A percentile compares a stretch with the other conserved stretches of the same genome.
These are phyloP conservation scores for Ameiurus melas DNA, from an alignment of 2,113 vertebrate genomes.

Conservation along the genomic window DNA sequence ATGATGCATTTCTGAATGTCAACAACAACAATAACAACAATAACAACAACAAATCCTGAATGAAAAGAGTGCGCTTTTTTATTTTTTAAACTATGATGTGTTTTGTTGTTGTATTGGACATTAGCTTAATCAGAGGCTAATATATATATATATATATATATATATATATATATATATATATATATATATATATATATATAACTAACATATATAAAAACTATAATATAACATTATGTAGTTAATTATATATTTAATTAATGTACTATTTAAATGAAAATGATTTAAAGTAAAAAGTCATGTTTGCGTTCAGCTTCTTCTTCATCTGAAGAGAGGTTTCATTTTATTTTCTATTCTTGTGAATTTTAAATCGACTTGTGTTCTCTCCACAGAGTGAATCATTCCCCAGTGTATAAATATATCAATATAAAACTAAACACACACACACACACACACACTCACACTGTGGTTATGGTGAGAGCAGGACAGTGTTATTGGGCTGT, in stretches of 20 bases:
- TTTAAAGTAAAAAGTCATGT: not conserved
- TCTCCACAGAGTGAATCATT: too few relatives aligned
- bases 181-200: too few relatives aligned
- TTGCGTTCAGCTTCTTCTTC: too few relatives aligned
- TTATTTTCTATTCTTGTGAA: not conserved
- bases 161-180: too few relatives aligned
- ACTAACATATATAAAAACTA: too few relatives aligned
- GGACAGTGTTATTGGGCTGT: not conserved
- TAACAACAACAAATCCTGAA: too few relatives aligned
- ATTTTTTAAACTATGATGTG: too few relatives aligned
- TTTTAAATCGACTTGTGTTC: not conserved
- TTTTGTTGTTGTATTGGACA: not conserved
- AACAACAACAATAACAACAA: too few relatives aligned
- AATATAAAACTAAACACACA: not conserved
- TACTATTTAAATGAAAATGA: not conserved
- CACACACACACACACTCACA: too few relatives aligned
- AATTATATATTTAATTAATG: not conserved
- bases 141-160: not conserved
- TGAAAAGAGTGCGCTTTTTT: not conserved
- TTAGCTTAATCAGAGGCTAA: not conserved
- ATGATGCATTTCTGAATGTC: too few relatives aligned
- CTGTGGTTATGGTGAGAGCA: not conserved
- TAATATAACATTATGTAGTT: not conserved
- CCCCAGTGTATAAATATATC: not conserved
- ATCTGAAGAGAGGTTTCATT: not conserved